Base-by-base conservation (phyloP, 2,888 invertebrate species). In the Drosophila buzzatii region DNA sequence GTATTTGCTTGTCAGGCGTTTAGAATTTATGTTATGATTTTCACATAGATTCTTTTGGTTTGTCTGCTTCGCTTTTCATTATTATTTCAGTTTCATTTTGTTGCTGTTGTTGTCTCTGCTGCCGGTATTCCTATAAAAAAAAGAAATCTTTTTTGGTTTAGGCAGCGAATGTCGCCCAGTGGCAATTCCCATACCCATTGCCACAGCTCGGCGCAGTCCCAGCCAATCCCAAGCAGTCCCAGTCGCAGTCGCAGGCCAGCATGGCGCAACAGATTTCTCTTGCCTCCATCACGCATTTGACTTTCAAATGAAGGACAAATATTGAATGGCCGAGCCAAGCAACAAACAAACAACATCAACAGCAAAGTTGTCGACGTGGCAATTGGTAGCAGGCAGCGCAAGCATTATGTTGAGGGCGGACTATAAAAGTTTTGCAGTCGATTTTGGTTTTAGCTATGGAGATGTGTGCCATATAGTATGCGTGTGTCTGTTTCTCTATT, bases 281-380 rank as follows among this genome's bases (percentile, higher is more conserved):
- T 68, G 79, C 86, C 77, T 79, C 88, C 85, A 81, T 77, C 57
- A 89, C 85, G 76, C 77, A 89, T 89, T 89, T 89, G 89, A 90
- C 89, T 89, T 89, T 90, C 87, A 90, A 87, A 81, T 89, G 89
- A 89, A 89, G 89, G 90, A 87, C 90, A 90, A 85, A 89, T 89
- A 86, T 89, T 89, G 79, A 76, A 81, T 71, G 84, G 80, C 63
- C 72, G 80, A 80, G 69, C 73, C 53, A 74, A 72, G 76, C 67
- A 68, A 79, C 79, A 80, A 74, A 73, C 70, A 73, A 74, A 70
- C 79, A 80, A 71, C 62, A 72, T 18, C 56, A 80, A 59, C 65
- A 71, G 16, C 23, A 80, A 52, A 77, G 77, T 77, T 77, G 76
- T 66, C 69, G 80, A 70, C 80, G 76, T 81, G 78, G 78, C 79